These are phyloP conservation scores for Syngnathus acus DNA, from an alignment of 2,797 vertebrate genomes.

Conservation along the genomic window DNA sequence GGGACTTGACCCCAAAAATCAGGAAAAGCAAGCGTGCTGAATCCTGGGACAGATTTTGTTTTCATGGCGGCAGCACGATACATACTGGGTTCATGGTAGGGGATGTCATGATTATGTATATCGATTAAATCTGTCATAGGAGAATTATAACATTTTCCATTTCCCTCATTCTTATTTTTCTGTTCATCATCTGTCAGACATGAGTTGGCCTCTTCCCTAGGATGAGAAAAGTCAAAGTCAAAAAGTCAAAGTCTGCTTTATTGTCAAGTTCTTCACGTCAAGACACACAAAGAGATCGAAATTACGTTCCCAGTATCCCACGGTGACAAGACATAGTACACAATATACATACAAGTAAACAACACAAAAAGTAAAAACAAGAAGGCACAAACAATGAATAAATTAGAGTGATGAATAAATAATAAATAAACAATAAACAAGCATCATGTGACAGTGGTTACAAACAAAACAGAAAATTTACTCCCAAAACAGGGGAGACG, in stretches of 20 bases:
- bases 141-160: constrained; percentile 10
- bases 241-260: too few relatives aligned
- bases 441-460: neutral
- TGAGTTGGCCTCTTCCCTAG: constrained; percentile 13
- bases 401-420: too few relatives aligned
- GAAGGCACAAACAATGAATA: too few relatives aligned
- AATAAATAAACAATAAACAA: neutral
- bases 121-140: constrained; percentile 42
- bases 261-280: too few relatives aligned
- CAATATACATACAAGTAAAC: too few relatives aligned
- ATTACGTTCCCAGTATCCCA: too few relatives aligned
- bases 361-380: too few relatives aligned
- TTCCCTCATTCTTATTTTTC: constrained; percentile 13
- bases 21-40: constrained; percentile 78
- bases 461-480: neutral
- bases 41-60: constrained; percentile 76
- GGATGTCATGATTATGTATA: constrained; percentile 27
- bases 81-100: constrained; percentile 41
- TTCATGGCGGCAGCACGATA: constrained; percentile 53
- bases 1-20: constrained; percentile 89
- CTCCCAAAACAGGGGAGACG: neutral
- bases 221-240: neutral
- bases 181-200: constrained; percentile 8
- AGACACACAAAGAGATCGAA: too few relatives aligned
- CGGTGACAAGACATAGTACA: too few relatives aligned